These are phyloP conservation scores for Oxyteleia sp. DNA, from an alignment of 2,888 invertebrate genomes.

Conservation along the genomic window DNA sequence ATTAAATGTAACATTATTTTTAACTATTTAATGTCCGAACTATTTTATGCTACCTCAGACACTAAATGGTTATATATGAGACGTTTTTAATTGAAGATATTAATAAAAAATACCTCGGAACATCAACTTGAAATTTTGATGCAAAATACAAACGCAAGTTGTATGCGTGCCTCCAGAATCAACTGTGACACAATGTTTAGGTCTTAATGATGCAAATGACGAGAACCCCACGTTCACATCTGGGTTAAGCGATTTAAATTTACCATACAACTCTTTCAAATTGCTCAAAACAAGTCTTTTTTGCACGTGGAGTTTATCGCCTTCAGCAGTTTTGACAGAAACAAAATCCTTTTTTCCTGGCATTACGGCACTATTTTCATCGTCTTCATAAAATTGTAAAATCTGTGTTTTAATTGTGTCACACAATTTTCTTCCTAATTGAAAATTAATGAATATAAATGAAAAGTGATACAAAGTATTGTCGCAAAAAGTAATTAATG, in stretches of 20 bases:
- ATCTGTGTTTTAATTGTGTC: constrained; percentile 21
- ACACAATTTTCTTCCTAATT: constrained; percentile 24
- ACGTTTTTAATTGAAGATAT: no score
- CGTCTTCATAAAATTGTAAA: constrained; percentile 39
- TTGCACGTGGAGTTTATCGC: constrained; percentile 55
- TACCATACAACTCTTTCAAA: constrained; percentile 66
- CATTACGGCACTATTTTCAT: constrained; percentile 28
- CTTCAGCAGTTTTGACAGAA: constrained; percentile 50
- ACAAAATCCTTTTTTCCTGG: constrained; percentile 71
- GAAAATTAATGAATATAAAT: constrained; percentile 1
- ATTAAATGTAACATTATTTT: constrained; percentile 1
- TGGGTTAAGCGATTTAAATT: constrained; percentile 16
- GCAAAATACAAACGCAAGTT: constrained; percentile 37
- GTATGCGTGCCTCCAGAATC: constrained; percentile 30
- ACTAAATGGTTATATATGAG: no score
- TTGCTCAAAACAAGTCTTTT: constrained; percentile 61
- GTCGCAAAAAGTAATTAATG: no score
- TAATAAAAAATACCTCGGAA: constrained; percentile 33
- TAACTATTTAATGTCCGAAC: no score
- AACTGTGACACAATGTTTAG: constrained; percentile 13
- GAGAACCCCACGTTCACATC: constrained; percentile 28
- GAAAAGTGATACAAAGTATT: neutral
- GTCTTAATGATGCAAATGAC: constrained; percentile 39
- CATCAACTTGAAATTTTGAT: constrained; percentile 38
- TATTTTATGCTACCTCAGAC: no score